phyloP scores from a whole-genome alignment of 1,140 invertebrate genomes.

The Calosoma granatense region DNA sequence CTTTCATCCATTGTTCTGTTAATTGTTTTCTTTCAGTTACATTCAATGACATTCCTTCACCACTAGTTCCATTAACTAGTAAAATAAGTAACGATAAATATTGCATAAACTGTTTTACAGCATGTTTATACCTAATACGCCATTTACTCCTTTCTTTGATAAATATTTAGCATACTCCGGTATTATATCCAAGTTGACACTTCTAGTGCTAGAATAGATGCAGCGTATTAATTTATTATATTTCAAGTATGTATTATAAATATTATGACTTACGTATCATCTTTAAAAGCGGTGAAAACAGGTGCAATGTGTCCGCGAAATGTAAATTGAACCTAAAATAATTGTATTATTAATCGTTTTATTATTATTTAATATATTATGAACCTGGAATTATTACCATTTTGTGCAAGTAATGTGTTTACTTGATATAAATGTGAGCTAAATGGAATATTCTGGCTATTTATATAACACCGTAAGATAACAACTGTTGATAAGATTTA shows the following conservation, averaged over 20 bases:
- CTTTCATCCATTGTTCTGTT: conserved; percentile 55
- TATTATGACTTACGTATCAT: conserved; percentile 38
- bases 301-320: conserved; percentile 52
- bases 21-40: conserved; percentile 58
- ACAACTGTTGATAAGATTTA: too few relatives aligned
- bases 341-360: background rate
- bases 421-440: too few relatives aligned
- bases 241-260: conserved; percentile 6
- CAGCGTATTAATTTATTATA: conserved; percentile 14
- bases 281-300: conserved; percentile 54
- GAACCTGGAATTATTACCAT: background rate
- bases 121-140: conserved; percentile 48
- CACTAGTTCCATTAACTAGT: conserved; percentile 67
- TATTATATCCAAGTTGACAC: conserved; percentile 45
- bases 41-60: conserved; percentile 63
- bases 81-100: conserved; percentile 17
- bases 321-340: conserved; percentile 32
- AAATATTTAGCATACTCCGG: conserved; percentile 52
- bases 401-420: background rate
- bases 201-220: conserved; percentile 26
- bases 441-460: too few relatives aligned
- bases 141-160: conserved; percentile 43
- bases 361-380: background rate
- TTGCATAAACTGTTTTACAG: background rate
- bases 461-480: too few relatives aligned